Base-by-base conservation (phyloP, 2,888 invertebrate genomes). In the Galerucella calmariensis region DNA sequence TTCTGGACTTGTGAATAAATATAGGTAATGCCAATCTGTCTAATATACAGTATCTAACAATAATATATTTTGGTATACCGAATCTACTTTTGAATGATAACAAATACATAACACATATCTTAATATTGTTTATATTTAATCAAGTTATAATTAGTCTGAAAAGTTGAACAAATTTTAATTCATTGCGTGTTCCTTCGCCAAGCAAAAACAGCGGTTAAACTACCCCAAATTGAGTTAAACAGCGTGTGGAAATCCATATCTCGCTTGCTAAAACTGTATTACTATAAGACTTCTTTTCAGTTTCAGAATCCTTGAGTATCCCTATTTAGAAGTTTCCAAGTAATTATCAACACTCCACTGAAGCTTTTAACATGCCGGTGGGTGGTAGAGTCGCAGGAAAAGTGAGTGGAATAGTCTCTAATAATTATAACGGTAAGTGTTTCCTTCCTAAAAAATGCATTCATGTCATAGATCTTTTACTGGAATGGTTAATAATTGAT, bases 361-460 rank as follows among this genome's bases (percentile, higher is more conserved):
- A 56, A 53, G 35, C 46, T 74, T 69, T 67, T 75, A 82, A 80
- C 68, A 90, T 90, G 89, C 91, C 92, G 78, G 92, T 90, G 67
- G 92, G 93, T 72, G 94, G 93, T 77, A 90, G 94, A 81, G 93
- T 94, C 78, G 93, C 94, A 78, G 94, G 94, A 80, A 94, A 94
- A 89, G 92, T 94, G 51, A 86, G 86, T 86, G 94, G 94, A 75
- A 93, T 93, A 81, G 92, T 92, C 87, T 92, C 92, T 83, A 93
- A 92, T 87, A 92, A 92, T 85, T 92, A 91, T 87, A 92, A 93
- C 88, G 93, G 94, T 93, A 88, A 90, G 90, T 88, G 59, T 35
- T 58, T 20, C 27, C 51, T 46, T n/a, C n/a, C 6, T n/a, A 51
- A n/a, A n/a, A 6, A 14, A 51, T 8, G n/a, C n/a, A 51, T 51